phyloP scores from a whole-genome alignment of 2,113 vertebrate genomes.

The Eulacestoma nigropectus region DNA sequence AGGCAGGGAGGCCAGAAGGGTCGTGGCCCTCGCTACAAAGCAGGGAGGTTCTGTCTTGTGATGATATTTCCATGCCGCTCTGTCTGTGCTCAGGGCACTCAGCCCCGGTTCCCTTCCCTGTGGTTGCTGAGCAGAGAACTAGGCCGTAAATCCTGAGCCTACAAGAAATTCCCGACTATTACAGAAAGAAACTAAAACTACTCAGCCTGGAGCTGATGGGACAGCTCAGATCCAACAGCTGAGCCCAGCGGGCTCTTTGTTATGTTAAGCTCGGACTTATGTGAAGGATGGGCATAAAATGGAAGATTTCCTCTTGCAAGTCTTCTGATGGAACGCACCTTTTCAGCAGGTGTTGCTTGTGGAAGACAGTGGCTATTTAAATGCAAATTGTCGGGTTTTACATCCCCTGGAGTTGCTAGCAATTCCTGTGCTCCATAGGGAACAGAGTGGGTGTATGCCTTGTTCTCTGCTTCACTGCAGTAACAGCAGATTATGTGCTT shows the following conservation, averaged over 20 bases:
- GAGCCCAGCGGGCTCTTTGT: constrained; percentile 25
- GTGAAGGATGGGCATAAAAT: not conserved
- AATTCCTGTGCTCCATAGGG: not conserved
- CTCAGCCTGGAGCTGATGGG: not conserved
- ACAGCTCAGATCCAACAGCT: not conserved
- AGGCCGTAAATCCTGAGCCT: not conserved
- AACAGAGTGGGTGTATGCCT: not conserved
- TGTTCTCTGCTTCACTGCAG: not conserved
- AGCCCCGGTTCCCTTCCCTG: not conserved
- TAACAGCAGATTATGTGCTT: not conserved
- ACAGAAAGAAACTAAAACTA: not conserved
- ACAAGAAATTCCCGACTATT: not conserved
- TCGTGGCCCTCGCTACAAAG: not conserved
- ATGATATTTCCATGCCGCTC: not conserved
- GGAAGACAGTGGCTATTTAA: not conserved
- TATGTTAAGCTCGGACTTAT: not conserved
- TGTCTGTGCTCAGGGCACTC: not conserved
- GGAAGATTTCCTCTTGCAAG: constrained; percentile 1
- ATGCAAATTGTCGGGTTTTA: not conserved
- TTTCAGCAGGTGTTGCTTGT: not conserved
- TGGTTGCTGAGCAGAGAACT: not conserved
- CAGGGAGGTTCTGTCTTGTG: not conserved
- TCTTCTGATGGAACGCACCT: not conserved
- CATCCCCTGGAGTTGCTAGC: not conserved
- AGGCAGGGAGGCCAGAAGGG: not conserved